Evolutionary conservation across 2,888 invertebrate genomes (phyloP), one percentile per base, ranked within the genome.

Genomic region (Heliconius cydno): DNA sequence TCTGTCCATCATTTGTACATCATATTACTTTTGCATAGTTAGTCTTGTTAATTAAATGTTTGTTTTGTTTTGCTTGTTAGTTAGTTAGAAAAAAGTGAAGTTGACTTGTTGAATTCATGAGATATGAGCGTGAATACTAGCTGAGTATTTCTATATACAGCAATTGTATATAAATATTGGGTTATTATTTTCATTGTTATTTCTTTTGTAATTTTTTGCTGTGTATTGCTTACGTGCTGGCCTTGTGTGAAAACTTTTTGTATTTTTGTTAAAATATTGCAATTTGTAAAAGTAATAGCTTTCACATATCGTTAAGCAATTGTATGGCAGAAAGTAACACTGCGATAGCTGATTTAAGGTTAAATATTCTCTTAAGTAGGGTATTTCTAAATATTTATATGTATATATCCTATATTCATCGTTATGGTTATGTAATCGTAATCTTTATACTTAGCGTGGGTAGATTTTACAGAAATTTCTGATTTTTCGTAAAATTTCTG

Each of bases 1-100:
- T 75, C 77, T 80, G 77, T 79, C 76, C 80, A 74, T 82, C 68
- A 77, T 46, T 46, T 65, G 22, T 65, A 57, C n/a, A 78, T 52
- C 73, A 72, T 74, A 28, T 57, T 78, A 78, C 34, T 60, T 78
- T 71, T 68, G 74, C 79, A 41, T 74, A 73, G 52, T 72, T 63
- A 41, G 30, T 67, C 66, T 46, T 67, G 72, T 77, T 66, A 66
- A 67, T 79, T 65, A 30, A 68, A 41, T 25, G n/a, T 13, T 68
- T 70, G 65, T 63, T 75, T 63, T 65, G 22, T 41, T 75, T 73
- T 57, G 72, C 5, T 46, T 30, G 52, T 22, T 57, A n/a, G 72
- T 73, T 52, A 52, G 19, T 52, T 73, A 57, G 10, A 22, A 30
- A 73, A 22, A 6, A 34, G 22, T 30, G 19, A 10, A 52, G 19